Conservation (phyloP, 2,888 invertebrate genomes). For the Thymelicus lineola region DNA sequence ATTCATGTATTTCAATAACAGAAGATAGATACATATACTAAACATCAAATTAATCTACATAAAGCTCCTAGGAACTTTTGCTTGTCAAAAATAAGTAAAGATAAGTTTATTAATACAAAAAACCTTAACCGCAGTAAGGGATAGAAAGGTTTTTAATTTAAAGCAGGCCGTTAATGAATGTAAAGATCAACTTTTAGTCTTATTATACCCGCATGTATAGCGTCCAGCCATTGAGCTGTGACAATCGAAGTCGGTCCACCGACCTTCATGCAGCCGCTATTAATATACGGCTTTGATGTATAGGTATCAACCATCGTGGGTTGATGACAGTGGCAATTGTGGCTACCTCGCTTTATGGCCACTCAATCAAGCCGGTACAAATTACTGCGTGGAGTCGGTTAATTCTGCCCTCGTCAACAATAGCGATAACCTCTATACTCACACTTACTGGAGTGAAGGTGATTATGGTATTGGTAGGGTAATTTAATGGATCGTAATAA, state of each 20-base stretch:
- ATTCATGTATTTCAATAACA: too few species aligned
- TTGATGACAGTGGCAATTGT: slow-evolving; percentile 49
- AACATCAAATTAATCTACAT: too few species aligned
- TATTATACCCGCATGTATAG: slow-evolving; percentile 41
- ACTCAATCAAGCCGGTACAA: slow-evolving; percentile 50
- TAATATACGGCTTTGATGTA: slow-evolving; percentile 8
- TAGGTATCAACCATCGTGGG: slow-evolving; percentile 36
- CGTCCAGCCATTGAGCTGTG: slow-evolving; percentile 1
- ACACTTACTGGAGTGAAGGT: slow-evolving; percentile 28
- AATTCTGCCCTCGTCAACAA: slow-evolving; percentile 44
- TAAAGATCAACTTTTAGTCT: slow-evolving; percentile 11
- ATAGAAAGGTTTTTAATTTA: too few species aligned
- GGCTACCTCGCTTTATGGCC: slow-evolving; percentile 52
- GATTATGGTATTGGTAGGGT: slow-evolving; percentile 41
- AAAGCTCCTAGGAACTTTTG: too few species aligned
- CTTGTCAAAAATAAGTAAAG: too few species aligned
- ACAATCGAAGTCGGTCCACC: slow-evolving; percentile 6
- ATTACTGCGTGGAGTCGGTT: slow-evolving; percentile 45
- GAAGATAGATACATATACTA: too few species aligned
- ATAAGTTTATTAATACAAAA: too few species aligned
- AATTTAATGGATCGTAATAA: slow-evolving; percentile 16
- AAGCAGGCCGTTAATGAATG: too few species aligned
- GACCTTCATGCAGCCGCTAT: slow-evolving; percentile 4
- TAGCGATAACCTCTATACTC: slow-evolving; percentile 15
- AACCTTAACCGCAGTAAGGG: too few species aligned